These are phyloP conservation scores for Psammodynastes pulverulentus DNA, from an alignment of 2,113 vertebrate species.

Conservation along the genomic window DNA sequence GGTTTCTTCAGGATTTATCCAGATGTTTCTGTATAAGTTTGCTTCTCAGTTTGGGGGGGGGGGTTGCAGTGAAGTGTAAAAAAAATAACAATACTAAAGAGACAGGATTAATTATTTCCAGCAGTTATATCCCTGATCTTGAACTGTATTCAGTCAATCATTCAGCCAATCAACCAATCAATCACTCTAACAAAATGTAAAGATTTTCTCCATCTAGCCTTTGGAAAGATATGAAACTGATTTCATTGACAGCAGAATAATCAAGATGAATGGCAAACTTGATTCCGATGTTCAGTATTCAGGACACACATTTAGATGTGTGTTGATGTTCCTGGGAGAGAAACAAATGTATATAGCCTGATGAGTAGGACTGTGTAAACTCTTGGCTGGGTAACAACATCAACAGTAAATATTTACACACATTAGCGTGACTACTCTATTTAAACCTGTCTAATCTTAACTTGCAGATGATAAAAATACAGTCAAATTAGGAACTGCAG, in stretches of 20 bases:
- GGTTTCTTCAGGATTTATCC: background rate
- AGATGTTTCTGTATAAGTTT: background rate
- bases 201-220: background rate
- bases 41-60: background rate
- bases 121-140: background rate
- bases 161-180: background rate
- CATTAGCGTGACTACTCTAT: background rate
- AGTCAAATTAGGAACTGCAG: slow-evolving; percentile 11
- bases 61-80: background rate
- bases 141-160: background rate
- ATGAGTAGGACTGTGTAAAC: background rate
- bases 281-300: background rate
- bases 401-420: slow-evolving; percentile 1
- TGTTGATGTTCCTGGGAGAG: accelerated
- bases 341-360: background rate
- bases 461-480: slow-evolving; percentile 22
- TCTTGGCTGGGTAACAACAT: background rate
- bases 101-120: slow-evolving; percentile 8
- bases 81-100: background rate
- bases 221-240: background rate
- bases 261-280: background rate
- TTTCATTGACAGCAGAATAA: background rate
- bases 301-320: slow-evolving; percentile 26
- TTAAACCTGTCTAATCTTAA: slow-evolving; percentile 15
- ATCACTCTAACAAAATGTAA: slow-evolving; percentile 6